A percentile compares a stretch with the other conserved stretches of the same genome.
Conservation (phyloP, 2,888 invertebrate species). For the Eristalis pertinax region DNA sequence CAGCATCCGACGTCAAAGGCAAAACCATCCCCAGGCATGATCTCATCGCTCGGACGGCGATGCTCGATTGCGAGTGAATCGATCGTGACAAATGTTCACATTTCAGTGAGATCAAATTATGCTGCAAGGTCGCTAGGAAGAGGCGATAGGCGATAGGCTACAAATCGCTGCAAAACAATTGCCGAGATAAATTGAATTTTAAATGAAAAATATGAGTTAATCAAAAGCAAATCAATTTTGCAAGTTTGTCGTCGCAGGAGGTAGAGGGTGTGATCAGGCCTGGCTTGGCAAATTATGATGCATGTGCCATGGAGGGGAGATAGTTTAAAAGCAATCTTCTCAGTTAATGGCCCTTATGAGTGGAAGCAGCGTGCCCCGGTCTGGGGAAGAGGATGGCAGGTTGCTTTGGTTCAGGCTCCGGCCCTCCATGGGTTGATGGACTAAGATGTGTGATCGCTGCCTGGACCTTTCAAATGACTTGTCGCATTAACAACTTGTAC, state of each 20-base stretch:
- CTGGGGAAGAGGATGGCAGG: too few relatives aligned
- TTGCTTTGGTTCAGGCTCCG: too few relatives aligned
- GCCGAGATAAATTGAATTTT: background rate
- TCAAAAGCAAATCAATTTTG: background rate
- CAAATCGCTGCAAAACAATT: background rate
- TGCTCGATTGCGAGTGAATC: background rate
- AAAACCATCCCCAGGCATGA: background rate
- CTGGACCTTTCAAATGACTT: too few relatives aligned
- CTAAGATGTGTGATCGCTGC: too few relatives aligned
- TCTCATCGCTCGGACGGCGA: background rate
- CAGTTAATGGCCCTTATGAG: background rate
- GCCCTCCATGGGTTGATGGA: too few relatives aligned
- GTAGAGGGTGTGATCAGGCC: background rate
- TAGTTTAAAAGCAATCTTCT: background rate
- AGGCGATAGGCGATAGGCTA: background rate
- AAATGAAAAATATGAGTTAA: background rate
- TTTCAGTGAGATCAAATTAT: background rate
- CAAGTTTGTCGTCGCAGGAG: background rate
- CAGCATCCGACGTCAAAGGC: background rate
- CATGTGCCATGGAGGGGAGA: background rate
- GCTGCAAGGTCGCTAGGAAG: background rate
- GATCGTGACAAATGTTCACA: background rate
- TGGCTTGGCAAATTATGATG: background rate
- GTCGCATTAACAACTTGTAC: too few relatives aligned
- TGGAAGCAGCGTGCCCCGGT: background rate